phyloP scores from a whole-genome alignment of 2,797 vertebrate genomes.

The Artibeus lituratus region DNA sequence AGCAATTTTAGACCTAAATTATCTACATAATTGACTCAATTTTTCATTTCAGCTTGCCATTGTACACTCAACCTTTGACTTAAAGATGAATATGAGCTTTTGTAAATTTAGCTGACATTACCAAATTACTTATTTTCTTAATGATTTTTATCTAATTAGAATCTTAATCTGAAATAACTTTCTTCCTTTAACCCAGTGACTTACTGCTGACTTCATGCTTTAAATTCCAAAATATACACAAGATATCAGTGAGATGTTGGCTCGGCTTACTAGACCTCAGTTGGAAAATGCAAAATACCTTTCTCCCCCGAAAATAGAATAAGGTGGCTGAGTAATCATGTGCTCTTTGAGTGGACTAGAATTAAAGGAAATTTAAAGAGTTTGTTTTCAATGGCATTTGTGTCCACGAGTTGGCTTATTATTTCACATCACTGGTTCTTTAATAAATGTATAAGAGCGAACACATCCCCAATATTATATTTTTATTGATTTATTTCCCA shows the following conservation, averaged over 20 bases:
- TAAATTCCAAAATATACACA: slow-evolving; percentile 63
- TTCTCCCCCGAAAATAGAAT: not conserved
- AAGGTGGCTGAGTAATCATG: slow-evolving; percentile 8
- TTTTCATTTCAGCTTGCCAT: slow-evolving; percentile 68
- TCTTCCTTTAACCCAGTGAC: slow-evolving; percentile 54
- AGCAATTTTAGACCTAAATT: slow-evolving; percentile 59
- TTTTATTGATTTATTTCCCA: slow-evolving; percentile 48
- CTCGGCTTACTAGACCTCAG: not conserved
- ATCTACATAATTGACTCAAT: slow-evolving; percentile 70
- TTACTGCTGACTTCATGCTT: slow-evolving; percentile 61
- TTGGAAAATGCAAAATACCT: not conserved
- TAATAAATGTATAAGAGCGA: not conserved
- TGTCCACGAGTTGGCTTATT: slow-evolving; percentile 48
- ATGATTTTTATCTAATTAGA: slow-evolving; percentile 66
- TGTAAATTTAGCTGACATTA: slow-evolving; percentile 64
- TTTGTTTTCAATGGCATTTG: slow-evolving; percentile 53
- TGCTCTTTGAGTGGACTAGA: slow-evolving; percentile 41
- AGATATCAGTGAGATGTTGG: slow-evolving; percentile 42
- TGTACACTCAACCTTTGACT: slow-evolving; percentile 56
- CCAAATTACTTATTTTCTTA: slow-evolving; percentile 62
- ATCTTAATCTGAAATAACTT: slow-evolving; percentile 48
- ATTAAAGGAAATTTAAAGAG: slow-evolving; percentile 30
- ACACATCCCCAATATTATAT: slow-evolving; percentile 34
- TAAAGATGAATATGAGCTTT: slow-evolving; percentile 67
- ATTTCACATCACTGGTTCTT: not conserved